These are phyloP conservation scores for Subacronicta megacephala DNA, from an alignment of 2,888 invertebrate genomes.

Conservation along the genomic window DNA sequence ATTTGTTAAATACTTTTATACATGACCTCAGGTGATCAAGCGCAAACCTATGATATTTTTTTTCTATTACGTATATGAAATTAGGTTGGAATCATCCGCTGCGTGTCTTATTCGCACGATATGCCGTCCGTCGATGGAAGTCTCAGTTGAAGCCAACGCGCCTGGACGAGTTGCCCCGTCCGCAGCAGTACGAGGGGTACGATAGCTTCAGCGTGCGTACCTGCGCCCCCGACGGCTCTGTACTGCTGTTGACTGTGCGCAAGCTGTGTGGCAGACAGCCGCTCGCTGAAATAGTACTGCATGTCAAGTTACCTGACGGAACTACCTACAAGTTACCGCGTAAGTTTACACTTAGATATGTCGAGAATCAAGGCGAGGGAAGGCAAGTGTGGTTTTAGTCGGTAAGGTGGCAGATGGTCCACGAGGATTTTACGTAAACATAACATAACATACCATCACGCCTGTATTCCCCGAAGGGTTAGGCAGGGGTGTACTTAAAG, in stretches of 20 bases:
- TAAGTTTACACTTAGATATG: conserved; percentile 58
- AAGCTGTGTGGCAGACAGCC: conserved; percentile 81
- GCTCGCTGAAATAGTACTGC: conserved; percentile 88
- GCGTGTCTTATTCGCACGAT: conserved; percentile 79
- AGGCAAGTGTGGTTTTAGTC: too few species aligned
- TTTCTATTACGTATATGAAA: too few species aligned
- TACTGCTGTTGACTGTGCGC: conserved; percentile 87
- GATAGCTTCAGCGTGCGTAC: conserved; percentile 86
- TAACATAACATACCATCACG: too few species aligned
- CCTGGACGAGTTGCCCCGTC: conserved; percentile 67
- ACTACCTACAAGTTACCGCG: conserved; percentile 73
- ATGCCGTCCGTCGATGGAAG: conserved; percentile 79
- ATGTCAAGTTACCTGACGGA: conserved; percentile 82
- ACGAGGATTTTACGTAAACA: too few species aligned
- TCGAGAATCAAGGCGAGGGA: too few species aligned
- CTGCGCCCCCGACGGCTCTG: conserved; percentile 88
- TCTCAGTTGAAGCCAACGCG: conserved; percentile 55
- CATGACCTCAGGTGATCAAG: too few species aligned
- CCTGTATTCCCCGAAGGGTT: too few species aligned
- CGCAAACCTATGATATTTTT: too few species aligned
- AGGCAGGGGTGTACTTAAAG: too few species aligned
- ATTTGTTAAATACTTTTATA: too few species aligned
- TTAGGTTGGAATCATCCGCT: conserved; percentile 86
- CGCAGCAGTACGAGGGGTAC: conserved; percentile 69
- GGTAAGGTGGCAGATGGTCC: too few species aligned